A percentile compares a stretch with the other conserved stretches of the same genome.
phyloP scores from a whole-genome alignment of 2,888 invertebrate genomes.

The Nudaria mundana region DNA sequence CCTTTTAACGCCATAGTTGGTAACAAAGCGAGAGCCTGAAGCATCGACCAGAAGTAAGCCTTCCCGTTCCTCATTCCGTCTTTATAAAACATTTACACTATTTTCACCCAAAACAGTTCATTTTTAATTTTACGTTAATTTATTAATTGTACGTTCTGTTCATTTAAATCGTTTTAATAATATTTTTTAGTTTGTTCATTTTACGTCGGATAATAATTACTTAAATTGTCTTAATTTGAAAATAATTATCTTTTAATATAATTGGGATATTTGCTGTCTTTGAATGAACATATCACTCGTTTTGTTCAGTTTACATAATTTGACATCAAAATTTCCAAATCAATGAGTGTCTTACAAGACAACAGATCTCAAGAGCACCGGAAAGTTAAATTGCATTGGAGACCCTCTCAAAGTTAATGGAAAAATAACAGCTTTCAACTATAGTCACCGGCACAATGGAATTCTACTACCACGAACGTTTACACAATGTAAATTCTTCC shows the following conservation, averaged over 20 bases:
- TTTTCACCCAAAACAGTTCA: slow-evolving; percentile 54
- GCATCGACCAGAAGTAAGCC: slow-evolving; percentile 68
- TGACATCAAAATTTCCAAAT: background rate
- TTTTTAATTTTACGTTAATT: slow-evolving; percentile 34
- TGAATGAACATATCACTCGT: too few relatives aligned
- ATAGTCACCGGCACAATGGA: background rate
- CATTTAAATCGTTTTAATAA: too few relatives aligned
- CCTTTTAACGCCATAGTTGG: slow-evolving; percentile 75
- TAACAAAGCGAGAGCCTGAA: slow-evolving; percentile 66
- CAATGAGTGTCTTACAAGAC: too few relatives aligned
- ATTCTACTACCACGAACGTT: background rate
- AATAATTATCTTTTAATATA: too few relatives aligned
- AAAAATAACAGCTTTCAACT: slow-evolving; percentile 13
- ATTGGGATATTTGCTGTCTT: too few relatives aligned
- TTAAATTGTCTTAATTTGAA: too few relatives aligned
- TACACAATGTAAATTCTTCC: background rate
- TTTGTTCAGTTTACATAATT: background rate
- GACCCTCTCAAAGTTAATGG: slow-evolving; percentile 11
- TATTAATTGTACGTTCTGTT: slow-evolving; percentile 29
- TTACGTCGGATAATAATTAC: too few relatives aligned
- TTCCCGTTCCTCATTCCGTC: slow-evolving; percentile 68
- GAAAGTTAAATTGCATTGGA: slow-evolving; percentile 23
- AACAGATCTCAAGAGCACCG: slow-evolving; percentile 5
- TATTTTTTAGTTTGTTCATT: too few relatives aligned
- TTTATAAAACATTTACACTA: slow-evolving; percentile 41